These are phyloP conservation scores for Camelus bactrianus DNA, from an alignment of 2,113 vertebrate species.

Conservation along the genomic window DNA sequence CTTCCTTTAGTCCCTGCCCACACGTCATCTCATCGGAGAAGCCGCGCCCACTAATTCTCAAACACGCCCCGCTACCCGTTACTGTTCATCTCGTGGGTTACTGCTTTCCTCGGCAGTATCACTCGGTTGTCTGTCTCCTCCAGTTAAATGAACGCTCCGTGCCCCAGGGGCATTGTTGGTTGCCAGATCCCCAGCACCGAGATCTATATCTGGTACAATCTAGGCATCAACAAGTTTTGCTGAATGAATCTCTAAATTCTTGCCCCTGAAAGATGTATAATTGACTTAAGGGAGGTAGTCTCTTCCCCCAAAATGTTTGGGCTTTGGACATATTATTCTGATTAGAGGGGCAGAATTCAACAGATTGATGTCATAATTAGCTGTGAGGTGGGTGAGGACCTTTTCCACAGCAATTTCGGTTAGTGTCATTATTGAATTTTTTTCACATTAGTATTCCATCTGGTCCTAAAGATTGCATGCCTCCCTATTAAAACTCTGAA, in stretches of 20 bases:
- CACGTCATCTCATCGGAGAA: neutral
- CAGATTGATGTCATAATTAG: constrained; percentile 14
- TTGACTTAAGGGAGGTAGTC: neutral
- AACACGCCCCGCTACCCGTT: neutral
- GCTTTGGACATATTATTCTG: neutral
- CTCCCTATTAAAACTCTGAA: constrained; percentile 37
- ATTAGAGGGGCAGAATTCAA: neutral
- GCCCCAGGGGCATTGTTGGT: neutral
- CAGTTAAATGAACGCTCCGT: neutral
- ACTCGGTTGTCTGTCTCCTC: neutral
- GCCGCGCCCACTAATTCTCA: neutral
- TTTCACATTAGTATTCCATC: constrained; percentile 7
- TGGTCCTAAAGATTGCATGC: neutral
- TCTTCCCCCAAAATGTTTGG: neutral
- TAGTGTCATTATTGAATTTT: constrained; percentile 34
- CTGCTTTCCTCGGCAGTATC: neutral
- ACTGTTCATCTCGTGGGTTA: neutral
- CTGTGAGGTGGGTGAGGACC: neutral
- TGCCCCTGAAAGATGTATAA: neutral
- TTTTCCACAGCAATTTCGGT: constrained; percentile 19
- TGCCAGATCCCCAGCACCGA: neutral
- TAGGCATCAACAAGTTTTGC: neutral
- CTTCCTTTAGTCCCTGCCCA: neutral
- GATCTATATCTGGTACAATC: neutral
- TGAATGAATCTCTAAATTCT: constrained; percentile 30